Percentiles rank a stretch among this genome's conserved stretches.
Conservation (phyloP, 2,113 vertebrate genomes). For the Carassius carassius region DNA sequence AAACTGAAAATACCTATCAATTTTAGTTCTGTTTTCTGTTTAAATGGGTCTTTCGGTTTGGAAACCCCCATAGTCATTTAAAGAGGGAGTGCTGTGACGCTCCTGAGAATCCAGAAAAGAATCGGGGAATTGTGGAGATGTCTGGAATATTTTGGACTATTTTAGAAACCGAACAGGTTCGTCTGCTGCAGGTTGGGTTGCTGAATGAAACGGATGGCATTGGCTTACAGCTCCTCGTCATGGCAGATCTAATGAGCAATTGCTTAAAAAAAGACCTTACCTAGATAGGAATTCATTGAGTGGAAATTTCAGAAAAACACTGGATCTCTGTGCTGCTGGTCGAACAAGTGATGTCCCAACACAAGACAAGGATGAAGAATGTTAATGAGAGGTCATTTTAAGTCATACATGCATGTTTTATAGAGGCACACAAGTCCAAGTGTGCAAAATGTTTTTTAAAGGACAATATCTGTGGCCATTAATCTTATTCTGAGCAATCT, state of each 20-base stretch:
- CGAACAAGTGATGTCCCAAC: neutral
- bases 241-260: neutral
- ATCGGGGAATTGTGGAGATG: neutral
- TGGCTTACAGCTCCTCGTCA: neutral
- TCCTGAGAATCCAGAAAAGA: neutral
- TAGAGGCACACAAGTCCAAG: neutral
- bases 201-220: neutral
- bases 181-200: neutral
- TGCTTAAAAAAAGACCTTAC: neutral
- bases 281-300: neutral
- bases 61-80: neutral
- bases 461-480: neutral
- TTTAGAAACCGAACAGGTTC: neutral
- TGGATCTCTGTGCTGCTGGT: neutral
- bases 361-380: neutral
- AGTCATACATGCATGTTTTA: neutral
- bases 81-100: neutral
- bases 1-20: neutral
- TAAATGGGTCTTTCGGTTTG: neutral
- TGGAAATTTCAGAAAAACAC: neutral
- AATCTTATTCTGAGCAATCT: neutral
- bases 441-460: neutral
- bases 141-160: constrained; percentile 14
- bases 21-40: neutral
- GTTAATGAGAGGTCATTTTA: neutral